Evolutionary conservation across 1,140 invertebrate species (phyloP).

Genomic region (Grapholita molesta): DNA sequence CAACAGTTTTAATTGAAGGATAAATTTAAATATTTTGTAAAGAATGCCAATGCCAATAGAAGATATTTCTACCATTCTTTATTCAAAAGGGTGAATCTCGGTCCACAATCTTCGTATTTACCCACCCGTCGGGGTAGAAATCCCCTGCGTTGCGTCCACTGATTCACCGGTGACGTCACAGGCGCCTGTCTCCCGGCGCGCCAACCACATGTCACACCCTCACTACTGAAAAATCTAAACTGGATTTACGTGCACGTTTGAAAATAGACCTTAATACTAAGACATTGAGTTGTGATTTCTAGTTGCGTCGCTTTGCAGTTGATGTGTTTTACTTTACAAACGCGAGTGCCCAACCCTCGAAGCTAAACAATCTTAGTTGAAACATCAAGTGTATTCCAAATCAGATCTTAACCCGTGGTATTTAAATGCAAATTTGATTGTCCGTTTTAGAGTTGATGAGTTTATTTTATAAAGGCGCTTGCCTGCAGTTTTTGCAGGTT

Average conservation of each 20-base stretch:
- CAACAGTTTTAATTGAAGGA: too few species aligned
- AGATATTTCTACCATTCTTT: too few species aligned
- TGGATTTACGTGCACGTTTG: neutral
- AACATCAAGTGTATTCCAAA: neutral
- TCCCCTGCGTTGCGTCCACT: neutral
- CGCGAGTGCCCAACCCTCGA: neutral
- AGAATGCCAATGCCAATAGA: too few species aligned
- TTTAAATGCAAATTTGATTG: neutral
- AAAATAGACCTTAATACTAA: neutral
- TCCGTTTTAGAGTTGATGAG: neutral
- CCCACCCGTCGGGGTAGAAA: neutral
- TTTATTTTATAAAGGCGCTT: neutral
- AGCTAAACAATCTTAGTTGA: neutral
- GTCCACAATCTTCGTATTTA: neutral
- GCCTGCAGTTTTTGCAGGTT: neutral
- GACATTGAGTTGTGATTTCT: neutral
- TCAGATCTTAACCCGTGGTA: neutral
- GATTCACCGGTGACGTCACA: slow-evolving; percentile 12
- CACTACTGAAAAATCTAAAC: neutral
- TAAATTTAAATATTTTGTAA: too few species aligned
- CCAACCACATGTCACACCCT: slow-evolving; percentile 4
- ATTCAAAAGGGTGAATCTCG: neutral
- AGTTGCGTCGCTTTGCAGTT: neutral
- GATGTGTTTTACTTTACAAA: neutral
- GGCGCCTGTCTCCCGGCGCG: slow-evolving; percentile 11